These are phyloP conservation scores for Sinocyclocheilus maitianheensis DNA, from an alignment of 2,113 vertebrate species.

Conservation along the genomic window DNA sequence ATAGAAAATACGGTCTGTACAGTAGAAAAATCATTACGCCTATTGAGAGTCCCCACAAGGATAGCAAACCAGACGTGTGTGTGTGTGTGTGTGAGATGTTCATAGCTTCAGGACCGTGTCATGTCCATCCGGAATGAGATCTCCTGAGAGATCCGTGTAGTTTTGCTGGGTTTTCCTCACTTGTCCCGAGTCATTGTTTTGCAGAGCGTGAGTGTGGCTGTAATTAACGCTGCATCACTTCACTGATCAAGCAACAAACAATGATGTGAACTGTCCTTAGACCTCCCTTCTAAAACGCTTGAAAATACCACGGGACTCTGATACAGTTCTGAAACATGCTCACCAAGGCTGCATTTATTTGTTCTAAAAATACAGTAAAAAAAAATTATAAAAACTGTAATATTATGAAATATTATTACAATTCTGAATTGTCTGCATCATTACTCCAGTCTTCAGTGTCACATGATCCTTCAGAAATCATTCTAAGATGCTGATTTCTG, in stretches of 20 bases:
- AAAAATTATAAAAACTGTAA: too few species aligned
- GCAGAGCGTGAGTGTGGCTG: neutral
- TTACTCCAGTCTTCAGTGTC: neutral
- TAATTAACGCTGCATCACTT: neutral
- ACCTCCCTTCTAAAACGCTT: neutral
- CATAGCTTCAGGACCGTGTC: neutral
- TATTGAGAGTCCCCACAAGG: too few species aligned
- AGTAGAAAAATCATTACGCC: too few species aligned
- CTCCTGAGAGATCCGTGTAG: neutral
- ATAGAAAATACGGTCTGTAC: too few species aligned
- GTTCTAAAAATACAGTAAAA: neutral
- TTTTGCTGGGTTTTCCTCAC: neutral
- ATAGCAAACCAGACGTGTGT: neutral
- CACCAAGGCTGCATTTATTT: neutral
- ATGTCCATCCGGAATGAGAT: neutral
- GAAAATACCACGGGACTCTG: neutral
- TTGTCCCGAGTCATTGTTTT: slow-evolving; percentile 3
- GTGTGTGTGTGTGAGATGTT: neutral
- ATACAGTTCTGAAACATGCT: neutral
- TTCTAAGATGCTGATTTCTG: neutral
- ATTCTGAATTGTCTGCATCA: neutral
- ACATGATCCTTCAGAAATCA: neutral
- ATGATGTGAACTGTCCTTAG: too few species aligned
- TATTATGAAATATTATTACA: neutral
- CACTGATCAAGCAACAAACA: neutral